These are phyloP conservation scores for Eptesicus fuscus DNA, from an alignment of 2,113 vertebrate genomes.

Conservation along the genomic window DNA sequence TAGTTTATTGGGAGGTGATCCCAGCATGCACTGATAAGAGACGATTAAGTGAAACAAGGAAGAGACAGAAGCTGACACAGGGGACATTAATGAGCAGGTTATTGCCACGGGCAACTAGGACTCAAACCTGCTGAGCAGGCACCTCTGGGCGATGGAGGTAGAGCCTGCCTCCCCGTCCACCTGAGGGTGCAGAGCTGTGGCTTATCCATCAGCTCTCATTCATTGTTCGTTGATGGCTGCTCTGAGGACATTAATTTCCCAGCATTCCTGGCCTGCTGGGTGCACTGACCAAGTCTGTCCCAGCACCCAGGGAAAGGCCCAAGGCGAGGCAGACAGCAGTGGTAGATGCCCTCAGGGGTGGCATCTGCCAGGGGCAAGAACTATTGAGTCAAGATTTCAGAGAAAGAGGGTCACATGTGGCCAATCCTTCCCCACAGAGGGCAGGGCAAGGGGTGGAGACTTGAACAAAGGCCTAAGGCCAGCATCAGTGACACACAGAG, in stretches of 20 bases:
- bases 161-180: accelerated
- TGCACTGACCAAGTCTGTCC: accelerated
- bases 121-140: neutral
- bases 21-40: neutral
- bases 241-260: neutral
- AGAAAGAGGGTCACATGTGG: neutral
- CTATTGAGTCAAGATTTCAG: neutral
- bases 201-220: neutral
- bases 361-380: neutral
- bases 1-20: too few species aligned
- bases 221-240: too few species aligned
- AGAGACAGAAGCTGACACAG: neutral
- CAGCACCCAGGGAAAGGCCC: neutral
- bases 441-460: neutral
- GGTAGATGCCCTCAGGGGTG: neutral
- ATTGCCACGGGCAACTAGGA: neutral
- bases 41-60: neutral
- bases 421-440: neutral
- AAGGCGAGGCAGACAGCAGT: too few species aligned
- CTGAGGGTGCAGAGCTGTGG: neutral
- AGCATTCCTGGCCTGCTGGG: neutral
- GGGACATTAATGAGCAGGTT: neutral
- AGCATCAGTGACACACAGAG: neutral
- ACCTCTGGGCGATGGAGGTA: neutral
- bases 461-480: neutral